These are phyloP conservation scores for Drosophila biarmipes DNA, from an alignment of 1,140 invertebrate species.

Conservation along the genomic window DNA sequence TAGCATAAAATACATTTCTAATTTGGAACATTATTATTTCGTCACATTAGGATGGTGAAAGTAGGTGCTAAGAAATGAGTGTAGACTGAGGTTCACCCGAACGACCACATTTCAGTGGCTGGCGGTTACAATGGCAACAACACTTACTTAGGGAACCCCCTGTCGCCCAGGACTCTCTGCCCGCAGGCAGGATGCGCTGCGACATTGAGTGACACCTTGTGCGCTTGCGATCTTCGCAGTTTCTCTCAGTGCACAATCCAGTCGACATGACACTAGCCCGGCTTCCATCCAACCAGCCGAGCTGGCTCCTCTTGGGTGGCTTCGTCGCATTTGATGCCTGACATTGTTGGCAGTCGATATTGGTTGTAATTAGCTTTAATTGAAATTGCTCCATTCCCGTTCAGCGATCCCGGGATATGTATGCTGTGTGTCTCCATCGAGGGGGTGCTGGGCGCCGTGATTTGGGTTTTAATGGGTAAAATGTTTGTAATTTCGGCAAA, in stretches of 20 bases:
- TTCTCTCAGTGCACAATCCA: slow-evolving; percentile 39
- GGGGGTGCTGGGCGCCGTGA: slow-evolving; percentile 47
- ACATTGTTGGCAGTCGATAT: slow-evolving; percentile 82
- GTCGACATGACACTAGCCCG: slow-evolving; percentile 44
- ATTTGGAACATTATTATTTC: no score
- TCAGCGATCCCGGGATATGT: slow-evolving; percentile 35
- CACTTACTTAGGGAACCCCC: slow-evolving; percentile 55
- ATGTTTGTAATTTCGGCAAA: slow-evolving; percentile 79
- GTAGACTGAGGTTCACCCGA: slow-evolving; percentile 7
- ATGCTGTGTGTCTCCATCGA: background rate
- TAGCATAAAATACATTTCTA: no score
- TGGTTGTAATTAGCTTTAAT: slow-evolving; percentile 83
- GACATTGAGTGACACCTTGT: slow-evolving; percentile 53
- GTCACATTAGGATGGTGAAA: no score
- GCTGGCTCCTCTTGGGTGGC: slow-evolving; percentile 35
- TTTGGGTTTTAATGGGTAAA: slow-evolving; percentile 79
- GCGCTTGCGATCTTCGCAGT: slow-evolving; percentile 14
- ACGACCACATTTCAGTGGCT: background rate
- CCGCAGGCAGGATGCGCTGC: slow-evolving; percentile 35
- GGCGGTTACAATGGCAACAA: slow-evolving; percentile 52
- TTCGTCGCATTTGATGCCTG: slow-evolving; percentile 70
- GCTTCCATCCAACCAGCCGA: slow-evolving; percentile 23
- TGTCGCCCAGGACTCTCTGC: slow-evolving; percentile 26
- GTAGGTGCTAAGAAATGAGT: background rate
- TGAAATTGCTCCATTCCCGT: slow-evolving; percentile 78